Evolutionary conservation across 2,797 vertebrate genomes (phyloP).

Genomic region (Lepilemur ruficaudatus): DNA sequence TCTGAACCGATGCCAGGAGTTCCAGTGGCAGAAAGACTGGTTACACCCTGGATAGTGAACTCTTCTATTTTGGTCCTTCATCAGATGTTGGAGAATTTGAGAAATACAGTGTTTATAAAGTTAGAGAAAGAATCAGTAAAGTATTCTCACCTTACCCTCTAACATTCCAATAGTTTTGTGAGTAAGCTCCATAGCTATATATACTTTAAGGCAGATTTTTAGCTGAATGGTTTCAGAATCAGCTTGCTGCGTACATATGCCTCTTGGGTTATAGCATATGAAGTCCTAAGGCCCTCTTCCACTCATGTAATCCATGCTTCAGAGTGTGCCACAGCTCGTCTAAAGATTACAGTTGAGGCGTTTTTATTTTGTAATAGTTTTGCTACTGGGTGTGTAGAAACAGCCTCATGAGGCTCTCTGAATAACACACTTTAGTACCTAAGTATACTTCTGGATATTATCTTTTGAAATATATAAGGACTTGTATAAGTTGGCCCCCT

Average conservation of each 20-base stretch:
- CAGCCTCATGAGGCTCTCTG: background rate
- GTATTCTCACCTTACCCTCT: background rate
- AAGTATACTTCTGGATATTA: constrained; percentile 8
- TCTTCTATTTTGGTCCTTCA: background rate
- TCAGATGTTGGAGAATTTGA: constrained; percentile 13
- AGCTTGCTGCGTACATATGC: background rate
- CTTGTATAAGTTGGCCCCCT: background rate
- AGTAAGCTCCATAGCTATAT: background rate
- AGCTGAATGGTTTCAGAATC: background rate
- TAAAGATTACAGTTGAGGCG: background rate
- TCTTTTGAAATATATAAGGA: constrained; percentile 43
- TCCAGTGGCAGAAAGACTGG: background rate
- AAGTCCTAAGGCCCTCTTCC: background rate
- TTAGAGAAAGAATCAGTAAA: background rate
- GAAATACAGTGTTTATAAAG: background rate
- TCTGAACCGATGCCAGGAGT: background rate
- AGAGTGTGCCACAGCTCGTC: background rate
- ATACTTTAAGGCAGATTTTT: background rate
- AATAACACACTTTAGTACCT: background rate
- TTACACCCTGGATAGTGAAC: background rate
- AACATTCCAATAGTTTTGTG: background rate
- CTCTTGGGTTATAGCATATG: background rate
- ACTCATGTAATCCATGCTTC: background rate
- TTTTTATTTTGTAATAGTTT: constrained; percentile 47
- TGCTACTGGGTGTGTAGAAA: background rate